Evolutionary conservation across 2,797 vertebrate genomes (phyloP), one percentile per base, ranked within the genome.

Genomic region (Schizopygopsis pylzovi): DNA sequence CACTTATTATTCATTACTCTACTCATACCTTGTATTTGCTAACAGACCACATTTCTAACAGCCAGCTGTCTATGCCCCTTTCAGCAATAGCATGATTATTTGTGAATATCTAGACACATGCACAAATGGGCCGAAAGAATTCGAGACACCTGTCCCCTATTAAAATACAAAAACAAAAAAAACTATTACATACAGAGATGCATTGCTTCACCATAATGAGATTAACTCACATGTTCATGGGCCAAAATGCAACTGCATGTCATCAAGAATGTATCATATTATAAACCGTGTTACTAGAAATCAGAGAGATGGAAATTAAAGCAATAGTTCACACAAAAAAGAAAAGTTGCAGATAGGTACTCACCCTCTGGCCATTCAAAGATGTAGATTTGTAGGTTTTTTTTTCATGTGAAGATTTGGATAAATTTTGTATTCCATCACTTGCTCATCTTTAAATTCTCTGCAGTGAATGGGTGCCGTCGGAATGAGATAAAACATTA

Each of bases 131-230:
- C 25, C 11, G 8, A 20, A 59, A 16, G 0, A 82, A 43, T 59
- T 28, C 22, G 49, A 47, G 22, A 72, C 54, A 72, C 67, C n/a
- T 72, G 68, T 72, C 16, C 37, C 37, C n/a, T 72, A 82, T 82
- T 71, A 56, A 43, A 39, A 81, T 20, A 70, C 65, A 41, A 54
- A 71, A 81, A 1, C 15, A 33, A 82, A 41, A 70, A 22, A 33
- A 71, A 5, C 49, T 20, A 68, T 70, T 39, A 39, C 37, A 71
- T 81, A 22, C 39, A 70, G 16, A 82, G 41, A 56, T 11, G 7
- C 28, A 75, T 49, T 15, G 25, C 45, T 18, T 47, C 45, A 75
- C 25, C 25, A 28, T 28, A 16, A 52, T 37, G 47, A 37, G 18
- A 76, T 54, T 54, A 52, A 52, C 16, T 33, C 16, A 15, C 4